Evolutionary conservation across 2,888 invertebrate genomes (phyloP).

Genomic region (Oscheius sp.): DNA sequence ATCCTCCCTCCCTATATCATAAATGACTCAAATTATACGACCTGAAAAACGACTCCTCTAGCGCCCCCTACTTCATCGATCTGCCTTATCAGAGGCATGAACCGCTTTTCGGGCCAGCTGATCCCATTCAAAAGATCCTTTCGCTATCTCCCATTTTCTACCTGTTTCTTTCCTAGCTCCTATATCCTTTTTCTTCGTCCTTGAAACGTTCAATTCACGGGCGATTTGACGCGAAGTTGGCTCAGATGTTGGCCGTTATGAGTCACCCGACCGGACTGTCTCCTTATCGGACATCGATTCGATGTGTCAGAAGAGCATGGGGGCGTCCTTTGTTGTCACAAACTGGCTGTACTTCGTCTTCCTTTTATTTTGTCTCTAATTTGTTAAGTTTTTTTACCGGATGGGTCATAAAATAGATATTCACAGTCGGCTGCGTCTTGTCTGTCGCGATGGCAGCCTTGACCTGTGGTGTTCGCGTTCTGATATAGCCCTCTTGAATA

Average conservation of each 20-base stretch:
- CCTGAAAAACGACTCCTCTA: not conserved
- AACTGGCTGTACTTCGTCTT: not conserved
- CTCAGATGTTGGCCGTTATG: no score
- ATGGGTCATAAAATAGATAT: not conserved
- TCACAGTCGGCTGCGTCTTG: slow-evolving; percentile 1
- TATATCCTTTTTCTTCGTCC: not conserved
- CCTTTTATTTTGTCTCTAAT: not conserved
- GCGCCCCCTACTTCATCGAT: slow-evolving; percentile 2
- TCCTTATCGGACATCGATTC: slow-evolving; percentile 26
- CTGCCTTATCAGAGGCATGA: slow-evolving; percentile 2
- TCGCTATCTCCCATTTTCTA: not conserved
- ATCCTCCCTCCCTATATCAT: no score
- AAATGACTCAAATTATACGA: no score
- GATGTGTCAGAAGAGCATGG: not conserved
- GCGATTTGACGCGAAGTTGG: not conserved
- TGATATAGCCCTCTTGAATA: slow-evolving; percentile 17
- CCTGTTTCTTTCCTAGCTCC: not conserved
- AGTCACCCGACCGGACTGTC: slow-evolving; percentile 2
- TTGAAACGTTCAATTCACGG: not conserved
- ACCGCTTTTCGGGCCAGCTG: not conserved
- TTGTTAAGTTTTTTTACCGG: not conserved
- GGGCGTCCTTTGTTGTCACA: slow-evolving; percentile 8
- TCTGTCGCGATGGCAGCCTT: slow-evolving; percentile 2
- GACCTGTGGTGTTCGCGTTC: slow-evolving; percentile 13
- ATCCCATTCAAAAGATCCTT: not conserved